Conservation (phyloP, 2,113 vertebrate genomes). For the Pseudorhombus dupliciocellatus region DNA sequence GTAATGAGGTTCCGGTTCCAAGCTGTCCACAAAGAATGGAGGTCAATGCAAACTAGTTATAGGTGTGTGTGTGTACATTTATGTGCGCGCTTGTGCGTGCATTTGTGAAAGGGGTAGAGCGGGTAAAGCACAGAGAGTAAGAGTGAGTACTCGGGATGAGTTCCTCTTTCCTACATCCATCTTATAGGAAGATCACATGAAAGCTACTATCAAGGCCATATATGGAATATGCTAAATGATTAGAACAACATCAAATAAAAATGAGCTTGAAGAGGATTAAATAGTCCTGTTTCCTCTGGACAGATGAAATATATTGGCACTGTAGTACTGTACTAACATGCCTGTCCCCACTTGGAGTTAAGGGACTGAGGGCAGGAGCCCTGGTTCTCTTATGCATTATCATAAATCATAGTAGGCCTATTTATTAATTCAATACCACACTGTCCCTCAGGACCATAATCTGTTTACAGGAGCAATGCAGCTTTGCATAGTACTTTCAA, state of each 20-base stretch:
- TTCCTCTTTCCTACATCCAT: slow-evolving; percentile 13
- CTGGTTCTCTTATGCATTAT: slow-evolving; percentile 79
- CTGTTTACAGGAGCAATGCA: slow-evolving; percentile 80
- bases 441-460: slow-evolving; percentile 79
- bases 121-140: too few relatives aligned
- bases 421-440: slow-evolving; percentile 83
- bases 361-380: slow-evolving; percentile 61
- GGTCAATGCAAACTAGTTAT: too few relatives aligned
- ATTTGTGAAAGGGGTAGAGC: too few relatives aligned
- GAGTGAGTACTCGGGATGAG: background rate
- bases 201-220: slow-evolving; percentile 1
- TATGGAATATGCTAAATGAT: slow-evolving; percentile 17
- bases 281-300: slow-evolving; percentile 41
- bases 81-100: background rate
- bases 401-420: slow-evolving; percentile 84
- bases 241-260: slow-evolving; percentile 26
- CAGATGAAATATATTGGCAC: slow-evolving; percentile 47
- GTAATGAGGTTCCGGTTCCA: background rate
- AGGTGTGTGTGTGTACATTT: background rate
- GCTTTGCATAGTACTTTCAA: slow-evolving; percentile 81
- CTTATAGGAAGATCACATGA: slow-evolving; percentile 12
- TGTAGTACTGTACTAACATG: slow-evolving; percentile 59
- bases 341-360: slow-evolving; percentile 63
- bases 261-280: slow-evolving; percentile 34
- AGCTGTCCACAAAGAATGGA: too few relatives aligned